phyloP scores from a whole-genome alignment of 2,888 invertebrate species.

The Eupithecia subumbrata region DNA sequence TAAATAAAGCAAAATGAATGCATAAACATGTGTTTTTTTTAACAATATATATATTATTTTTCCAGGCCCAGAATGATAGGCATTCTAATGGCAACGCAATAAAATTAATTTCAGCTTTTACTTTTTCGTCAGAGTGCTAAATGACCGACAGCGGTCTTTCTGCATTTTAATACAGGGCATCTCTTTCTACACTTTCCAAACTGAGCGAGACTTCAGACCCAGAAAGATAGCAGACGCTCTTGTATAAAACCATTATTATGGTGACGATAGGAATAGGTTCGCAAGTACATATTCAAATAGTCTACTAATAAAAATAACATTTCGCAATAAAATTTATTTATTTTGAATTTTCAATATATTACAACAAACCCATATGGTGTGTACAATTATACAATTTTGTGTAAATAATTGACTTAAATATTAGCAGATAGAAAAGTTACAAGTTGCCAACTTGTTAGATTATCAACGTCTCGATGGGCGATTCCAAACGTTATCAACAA shows the following conservation, averaged over 20 bases:
- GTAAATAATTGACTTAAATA: slow-evolving; percentile 50
- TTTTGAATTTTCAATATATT: slow-evolving; percentile 72
- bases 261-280: neutral
- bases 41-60: too few species aligned
- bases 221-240: too few species aligned
- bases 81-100: too few species aligned
- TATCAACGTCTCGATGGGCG: neutral
- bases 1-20: slow-evolving; percentile 31
- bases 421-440: slow-evolving; percentile 1
- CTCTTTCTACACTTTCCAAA: too few species aligned
- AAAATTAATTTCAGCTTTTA: too few species aligned
- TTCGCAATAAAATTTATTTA: slow-evolving; percentile 55
- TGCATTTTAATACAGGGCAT: too few species aligned
- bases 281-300: neutral
- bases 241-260: too few species aligned
- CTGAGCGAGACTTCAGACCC: too few species aligned
- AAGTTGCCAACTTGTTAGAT: neutral
- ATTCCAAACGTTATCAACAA: neutral
- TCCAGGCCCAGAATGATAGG: too few species aligned
- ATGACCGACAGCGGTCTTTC: too few species aligned
- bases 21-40: slow-evolving; percentile 15
- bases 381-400: slow-evolving; percentile 69
- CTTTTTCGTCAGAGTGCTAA: too few species aligned
- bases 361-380: slow-evolving; percentile 57
- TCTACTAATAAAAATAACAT: neutral